These are phyloP conservation scores for Heliocidaris erythrogramma DNA, from an alignment of 35 echinoderm and acorn worm genomes.

Conservation along the genomic window DNA sequence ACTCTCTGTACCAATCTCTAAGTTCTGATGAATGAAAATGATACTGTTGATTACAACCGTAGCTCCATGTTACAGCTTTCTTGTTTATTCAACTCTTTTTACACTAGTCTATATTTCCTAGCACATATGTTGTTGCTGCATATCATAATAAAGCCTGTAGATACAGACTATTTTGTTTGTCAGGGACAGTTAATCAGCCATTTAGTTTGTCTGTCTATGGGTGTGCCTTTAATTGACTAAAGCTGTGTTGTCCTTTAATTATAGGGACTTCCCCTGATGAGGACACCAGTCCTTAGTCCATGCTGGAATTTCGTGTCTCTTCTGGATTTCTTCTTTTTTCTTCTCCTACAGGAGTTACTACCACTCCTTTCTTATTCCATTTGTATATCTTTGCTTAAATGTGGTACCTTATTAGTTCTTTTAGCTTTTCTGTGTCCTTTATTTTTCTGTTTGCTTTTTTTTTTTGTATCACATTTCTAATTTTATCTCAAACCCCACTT, in stretches of 20 bases:
- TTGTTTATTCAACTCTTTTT: too few relatives aligned
- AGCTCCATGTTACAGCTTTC: too few relatives aligned
- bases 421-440: not conserved
- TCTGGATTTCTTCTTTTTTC: not conserved
- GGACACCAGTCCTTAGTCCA: slow-evolving; percentile 14
- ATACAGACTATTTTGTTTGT: not conserved
- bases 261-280: slow-evolving; percentile 28
- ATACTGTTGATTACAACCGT: not conserved
- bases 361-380: not conserved
- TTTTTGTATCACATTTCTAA: not conserved
- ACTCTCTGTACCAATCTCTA: not conserved
- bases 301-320: not conserved
- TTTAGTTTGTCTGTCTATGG: not conserved
- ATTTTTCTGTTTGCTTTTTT: not conserved
- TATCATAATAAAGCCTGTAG: not conserved
- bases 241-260: slow-evolving; percentile 23
- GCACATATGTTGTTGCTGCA: not conserved
- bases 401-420: not conserved
- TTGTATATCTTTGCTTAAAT: not conserved
- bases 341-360: not conserved
- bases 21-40: not conserved
- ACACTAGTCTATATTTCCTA: too few relatives aligned
- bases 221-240: not conserved
- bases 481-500: too few relatives aligned
- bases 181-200: not conserved